phyloP scores from a whole-genome alignment of 2,797 vertebrate species.

The Melopsittacus undulatus region DNA sequence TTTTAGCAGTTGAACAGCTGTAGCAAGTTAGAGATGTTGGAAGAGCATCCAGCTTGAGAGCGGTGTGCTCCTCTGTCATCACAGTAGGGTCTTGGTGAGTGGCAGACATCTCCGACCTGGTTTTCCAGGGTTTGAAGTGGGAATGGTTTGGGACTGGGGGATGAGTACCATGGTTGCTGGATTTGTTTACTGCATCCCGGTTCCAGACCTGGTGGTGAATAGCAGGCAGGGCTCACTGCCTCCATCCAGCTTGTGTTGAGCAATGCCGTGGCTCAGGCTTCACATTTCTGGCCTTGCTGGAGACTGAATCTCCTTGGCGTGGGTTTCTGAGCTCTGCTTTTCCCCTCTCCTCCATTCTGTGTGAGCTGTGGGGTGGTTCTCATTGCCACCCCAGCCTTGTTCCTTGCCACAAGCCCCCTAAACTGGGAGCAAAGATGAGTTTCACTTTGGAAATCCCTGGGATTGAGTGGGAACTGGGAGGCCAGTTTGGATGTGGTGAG shows the following conservation, averaged over 20 bases:
- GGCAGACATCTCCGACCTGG: not conserved
- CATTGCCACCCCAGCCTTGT: not conserved
- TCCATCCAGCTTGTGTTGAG: not conserved
- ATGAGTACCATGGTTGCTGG: accelerated
- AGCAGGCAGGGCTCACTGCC: not conserved
- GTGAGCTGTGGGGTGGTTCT: not conserved
- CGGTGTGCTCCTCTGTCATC: not conserved
- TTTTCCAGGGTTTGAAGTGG: not conserved
- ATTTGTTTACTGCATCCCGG: not conserved
- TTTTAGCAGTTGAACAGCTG: conserved; percentile 57
- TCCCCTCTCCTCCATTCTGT: not conserved
- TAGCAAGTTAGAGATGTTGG: conserved; percentile 48
- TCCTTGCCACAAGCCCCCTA: accelerated
- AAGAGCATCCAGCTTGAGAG: not conserved
- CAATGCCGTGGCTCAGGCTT: not conserved
- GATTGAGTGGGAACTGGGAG: not conserved
- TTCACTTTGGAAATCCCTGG: not conserved
- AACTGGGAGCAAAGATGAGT: not conserved
- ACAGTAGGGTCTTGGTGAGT: accelerated
- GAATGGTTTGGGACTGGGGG: not conserved
- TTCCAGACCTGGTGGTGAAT: accelerated
- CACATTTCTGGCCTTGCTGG: not conserved
- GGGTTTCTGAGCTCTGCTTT: not conserved
- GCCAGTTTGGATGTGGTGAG: not conserved
- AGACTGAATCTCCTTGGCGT: not conserved